A percentile compares a stretch with the other conserved stretches of the same genome.
Conservation (phyloP, 2,113 vertebrate genomes). For the Antidorcas marsupialis region DNA sequence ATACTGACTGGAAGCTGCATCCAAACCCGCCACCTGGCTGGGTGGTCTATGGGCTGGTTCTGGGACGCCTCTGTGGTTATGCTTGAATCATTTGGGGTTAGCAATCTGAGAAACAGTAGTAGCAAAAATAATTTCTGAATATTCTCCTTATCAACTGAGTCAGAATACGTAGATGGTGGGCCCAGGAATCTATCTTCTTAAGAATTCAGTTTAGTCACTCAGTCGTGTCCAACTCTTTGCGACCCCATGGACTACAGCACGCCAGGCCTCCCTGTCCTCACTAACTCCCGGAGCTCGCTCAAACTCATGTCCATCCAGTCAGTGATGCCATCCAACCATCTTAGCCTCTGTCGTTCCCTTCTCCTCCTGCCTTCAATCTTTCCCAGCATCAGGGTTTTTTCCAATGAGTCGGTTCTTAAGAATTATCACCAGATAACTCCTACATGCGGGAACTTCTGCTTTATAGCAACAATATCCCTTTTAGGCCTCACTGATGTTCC, state of each 20-base stretch:
- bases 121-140: not conserved
- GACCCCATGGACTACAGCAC: not conserved
- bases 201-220: not conserved
- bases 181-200: not conserved
- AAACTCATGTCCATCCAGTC: not conserved
- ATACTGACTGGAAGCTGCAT: not conserved
- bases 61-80: not conserved
- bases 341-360: not conserved
- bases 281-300: not conserved
- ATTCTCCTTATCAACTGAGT: not conserved
- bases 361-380: not conserved
- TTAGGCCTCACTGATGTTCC: not conserved
- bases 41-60: not conserved
- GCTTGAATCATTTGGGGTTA: not conserved
- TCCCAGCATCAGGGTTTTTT: not conserved
- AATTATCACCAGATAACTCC: not conserved
- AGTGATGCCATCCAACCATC: not conserved
- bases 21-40: not conserved
- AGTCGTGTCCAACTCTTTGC: not conserved
- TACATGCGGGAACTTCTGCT: not conserved
- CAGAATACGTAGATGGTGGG: not conserved
- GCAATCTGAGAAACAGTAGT: not conserved
- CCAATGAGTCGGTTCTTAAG: not conserved
- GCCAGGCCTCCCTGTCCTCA: not conserved
- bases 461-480: not conserved